Conservation (phyloP, 35 echinoderm and acorn worm species). For the Hemicentrotus pulcherrimus region DNA sequence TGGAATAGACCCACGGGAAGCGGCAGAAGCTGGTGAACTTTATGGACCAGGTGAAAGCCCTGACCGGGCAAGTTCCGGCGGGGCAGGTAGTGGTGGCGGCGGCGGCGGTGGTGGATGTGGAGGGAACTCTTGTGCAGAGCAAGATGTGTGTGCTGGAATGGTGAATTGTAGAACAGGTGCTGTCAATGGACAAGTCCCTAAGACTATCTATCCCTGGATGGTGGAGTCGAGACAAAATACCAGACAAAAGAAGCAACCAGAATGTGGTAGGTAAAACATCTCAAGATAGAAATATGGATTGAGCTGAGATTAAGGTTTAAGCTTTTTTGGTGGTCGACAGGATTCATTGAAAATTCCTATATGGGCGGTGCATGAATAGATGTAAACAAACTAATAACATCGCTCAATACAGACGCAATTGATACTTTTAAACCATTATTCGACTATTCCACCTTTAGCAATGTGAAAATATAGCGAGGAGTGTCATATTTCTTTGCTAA, state of each 20-base stretch:
- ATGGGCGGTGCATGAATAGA: not conserved
- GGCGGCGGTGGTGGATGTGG: not conserved
- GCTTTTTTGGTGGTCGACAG: not conserved
- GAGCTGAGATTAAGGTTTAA: not conserved
- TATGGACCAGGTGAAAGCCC: conserved; percentile 33
- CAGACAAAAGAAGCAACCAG: conserved; percentile 46
- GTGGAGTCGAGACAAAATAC: conserved; percentile 46
- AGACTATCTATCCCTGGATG: conserved; percentile 52
- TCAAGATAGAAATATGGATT: not conserved
- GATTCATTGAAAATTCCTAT: not conserved
- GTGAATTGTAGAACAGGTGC: conserved; percentile 51
- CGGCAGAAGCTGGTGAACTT: conserved; percentile 34
- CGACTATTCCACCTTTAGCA: too few species aligned
- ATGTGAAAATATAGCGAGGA: too few species aligned
- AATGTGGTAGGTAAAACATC: conserved; percentile 46
- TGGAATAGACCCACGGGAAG: conserved; percentile 35
- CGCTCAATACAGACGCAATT: too few species aligned
- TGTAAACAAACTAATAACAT: not conserved
- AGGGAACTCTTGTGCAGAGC: conserved; percentile 31
- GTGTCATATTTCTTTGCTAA: too few species aligned
- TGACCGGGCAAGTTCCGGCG: conserved; percentile 34
- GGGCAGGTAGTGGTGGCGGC: conserved; percentile 37
- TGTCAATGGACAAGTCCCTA: conserved; percentile 40
- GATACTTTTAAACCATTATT: too few species aligned
- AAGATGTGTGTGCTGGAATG: conserved; percentile 38